Percentiles rank a stretch among this genome's conserved stretches.
Evolutionary conservation across 2,113 vertebrate genomes (phyloP).

Genomic region (Pao palembangensis): DNA sequence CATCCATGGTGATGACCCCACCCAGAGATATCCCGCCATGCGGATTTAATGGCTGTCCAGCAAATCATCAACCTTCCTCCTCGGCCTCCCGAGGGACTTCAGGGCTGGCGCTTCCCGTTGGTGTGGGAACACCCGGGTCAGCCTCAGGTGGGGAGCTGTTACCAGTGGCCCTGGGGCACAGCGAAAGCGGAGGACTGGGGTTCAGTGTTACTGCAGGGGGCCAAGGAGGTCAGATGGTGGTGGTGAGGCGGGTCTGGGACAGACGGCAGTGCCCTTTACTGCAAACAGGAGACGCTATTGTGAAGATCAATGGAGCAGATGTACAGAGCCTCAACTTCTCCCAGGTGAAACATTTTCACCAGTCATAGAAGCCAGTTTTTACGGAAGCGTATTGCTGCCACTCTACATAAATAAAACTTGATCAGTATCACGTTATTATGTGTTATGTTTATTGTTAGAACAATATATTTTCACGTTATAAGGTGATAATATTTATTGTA

Average conservation of each 20-base stretch:
- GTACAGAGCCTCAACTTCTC: conserved; percentile 72
- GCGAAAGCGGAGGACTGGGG: conserved; percentile 65
- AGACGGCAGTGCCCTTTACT: conserved; percentile 70
- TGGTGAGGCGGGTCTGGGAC: conserved; percentile 77
- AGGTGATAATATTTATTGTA: too few species aligned
- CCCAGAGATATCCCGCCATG: conserved; percentile 60
- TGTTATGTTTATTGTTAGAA: too few species aligned
- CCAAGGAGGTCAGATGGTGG: conserved; percentile 61
- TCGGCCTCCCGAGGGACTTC: conserved; percentile 34
- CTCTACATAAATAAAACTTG: too few species aligned
- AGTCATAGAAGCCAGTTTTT: neutral
- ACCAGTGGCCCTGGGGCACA: conserved; percentile 68
- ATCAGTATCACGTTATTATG: too few species aligned
- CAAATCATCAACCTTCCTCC: conserved; percentile 49
- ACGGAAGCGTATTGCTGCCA: too few species aligned
- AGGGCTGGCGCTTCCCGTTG: conserved; percentile 28
- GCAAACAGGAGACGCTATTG: conserved; percentile 71
- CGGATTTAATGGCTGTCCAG: conserved; percentile 67
- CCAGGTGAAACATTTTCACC: conserved; percentile 49
- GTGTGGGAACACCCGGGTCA: conserved; percentile 12
- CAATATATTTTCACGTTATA: too few species aligned
- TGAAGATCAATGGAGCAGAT: conserved; percentile 77
- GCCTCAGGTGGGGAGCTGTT: conserved; percentile 61
- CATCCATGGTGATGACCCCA: conserved; percentile 14
- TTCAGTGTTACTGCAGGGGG: conserved; percentile 75